Base-by-base conservation (phyloP, 1,140 invertebrate genomes). In the Musca vetustissima region DNA sequence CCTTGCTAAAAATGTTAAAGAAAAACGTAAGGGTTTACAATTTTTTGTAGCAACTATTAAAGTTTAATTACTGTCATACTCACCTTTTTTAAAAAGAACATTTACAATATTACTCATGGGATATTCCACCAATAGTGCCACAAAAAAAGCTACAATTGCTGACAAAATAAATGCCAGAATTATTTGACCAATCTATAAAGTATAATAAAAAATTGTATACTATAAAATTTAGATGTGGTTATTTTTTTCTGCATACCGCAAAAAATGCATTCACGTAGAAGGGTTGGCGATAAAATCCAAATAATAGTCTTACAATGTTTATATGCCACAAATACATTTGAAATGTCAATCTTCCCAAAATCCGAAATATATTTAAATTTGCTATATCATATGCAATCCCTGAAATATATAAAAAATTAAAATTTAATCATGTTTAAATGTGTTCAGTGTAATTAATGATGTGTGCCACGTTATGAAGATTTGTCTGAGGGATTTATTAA, bases 341-440 rank as follows among this genome's bases (percentile, higher is more conserved):
- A 59, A 59, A 59, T 1, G 55, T 32, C n/a, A 59, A n/a, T n/a
- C n/a, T 36, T 17, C 55, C 55, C 25, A 59, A 59, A n/a, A 59
- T 28, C 28, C 55, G 55, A 59, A 59, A 59, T n/a, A 32, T 17
- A n/a, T n/a, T 24, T 15, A 59, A n/a, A 32, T 28, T 32, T 17
- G 25, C 55, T 15, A 32, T 28, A n/a, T 59, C 55, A 17, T 59
- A 59, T 2, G 55, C 55, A 59, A 59, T 59, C 24, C 55, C 55
- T 59, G 13, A 57, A 57, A 57, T n/a, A 28, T 57, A 57, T 25
- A 24, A n/a, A n/a, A n/a, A n/a, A n/a, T n/a, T n/a, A n/a, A n/a
- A n/a, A n/a, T n/a, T n/a, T n/a, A n/a, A n/a, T n/a, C n/a, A n/a
- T n/a, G n/a, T n/a, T n/a, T n/a, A n/a, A n/a, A n/a, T n/a, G n/a